Base-by-base conservation (phyloP, 2,888 invertebrate species). In the Leptinotarsa rubiginosa region DNA sequence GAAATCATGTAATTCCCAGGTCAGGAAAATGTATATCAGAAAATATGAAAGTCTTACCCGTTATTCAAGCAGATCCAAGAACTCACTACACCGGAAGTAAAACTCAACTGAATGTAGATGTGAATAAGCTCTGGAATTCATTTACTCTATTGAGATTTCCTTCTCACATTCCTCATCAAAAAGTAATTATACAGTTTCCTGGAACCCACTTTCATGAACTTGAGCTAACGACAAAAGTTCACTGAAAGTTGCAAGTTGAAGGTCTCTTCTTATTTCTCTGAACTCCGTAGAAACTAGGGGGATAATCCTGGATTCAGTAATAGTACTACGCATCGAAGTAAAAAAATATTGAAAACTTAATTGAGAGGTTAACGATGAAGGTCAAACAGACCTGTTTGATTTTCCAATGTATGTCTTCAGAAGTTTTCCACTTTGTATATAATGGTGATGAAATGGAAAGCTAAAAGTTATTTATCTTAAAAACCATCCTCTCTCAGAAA, bases 151-250 rank as follows among this genome's bases (percentile, higher is more conserved):
- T 13, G 56, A 56, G 56, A 56, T 56, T 15, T 15, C 56, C 20
- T 56, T 56, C 13, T 56, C 22, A 22, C 22, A 22, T 56, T 56
- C 16, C 56, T 56, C 56, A 56, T 56, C 15, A 56, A 56, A 56
- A 56, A 56, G 22, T 56, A 56, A 56, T 56, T 22, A 56, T 56
- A 13, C 56, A 15, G 22, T 56, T 56, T 10, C 22, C 22, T 22
- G 15, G 56, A 56, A 56, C 3, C 25, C 22, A 22, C 22, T 56
- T 56, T 56, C 56, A 56, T 56, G 20, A 25, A 56, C 20, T 56
- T 56, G 20, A 25, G 56, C 20, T 56, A 56, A 56, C 56, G 13
- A 56, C 22, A 22, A 15, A 56, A 56, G 20, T 56, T 56, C 2
- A 3, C 22, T 22, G 15, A 56, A n/a, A 50, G 50, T 50, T 50